A percentile compares a stretch with the other conserved stretches of the same genome.
These are phyloP conservation scores for Rutpela maculata DNA, from an alignment of 2,888 invertebrate genomes.

Conservation along the genomic window DNA sequence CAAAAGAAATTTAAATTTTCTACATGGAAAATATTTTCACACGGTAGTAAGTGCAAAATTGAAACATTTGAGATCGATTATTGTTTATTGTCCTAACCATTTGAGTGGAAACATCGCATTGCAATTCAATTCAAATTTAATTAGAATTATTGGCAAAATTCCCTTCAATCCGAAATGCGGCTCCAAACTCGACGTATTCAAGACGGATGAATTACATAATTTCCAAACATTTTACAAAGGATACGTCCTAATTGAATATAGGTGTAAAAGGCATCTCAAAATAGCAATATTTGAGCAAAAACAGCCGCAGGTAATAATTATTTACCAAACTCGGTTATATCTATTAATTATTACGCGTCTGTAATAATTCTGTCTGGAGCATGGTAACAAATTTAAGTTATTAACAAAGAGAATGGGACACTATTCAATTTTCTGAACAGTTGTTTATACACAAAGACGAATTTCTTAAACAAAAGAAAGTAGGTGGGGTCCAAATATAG, in stretches of 20 bases:
- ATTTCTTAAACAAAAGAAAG: background rate
- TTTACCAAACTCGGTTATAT: background rate
- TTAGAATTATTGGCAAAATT: background rate
- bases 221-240: background rate
- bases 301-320: conserved; percentile 1
- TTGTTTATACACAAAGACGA: background rate
- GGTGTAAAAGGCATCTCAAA: background rate
- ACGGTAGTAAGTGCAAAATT: too few species aligned
- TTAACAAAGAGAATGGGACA: background rate
- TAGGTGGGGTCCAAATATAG: background rate
- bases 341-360: background rate
- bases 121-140: background rate
- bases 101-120: background rate
- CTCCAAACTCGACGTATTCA: background rate
- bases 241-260: background rate
- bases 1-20: too few species aligned
- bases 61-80: too few species aligned
- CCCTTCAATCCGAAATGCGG: background rate
- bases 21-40: too few species aligned
- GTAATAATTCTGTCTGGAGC: background rate
- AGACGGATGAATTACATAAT: background rate
- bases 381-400: background rate
- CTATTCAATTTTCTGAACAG: background rate
- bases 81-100: too few species aligned
- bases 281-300: background rate